These are phyloP conservation scores for Furcifer pardalis DNA, from an alignment of 2,797 vertebrate genomes.

Conservation along the genomic window DNA sequence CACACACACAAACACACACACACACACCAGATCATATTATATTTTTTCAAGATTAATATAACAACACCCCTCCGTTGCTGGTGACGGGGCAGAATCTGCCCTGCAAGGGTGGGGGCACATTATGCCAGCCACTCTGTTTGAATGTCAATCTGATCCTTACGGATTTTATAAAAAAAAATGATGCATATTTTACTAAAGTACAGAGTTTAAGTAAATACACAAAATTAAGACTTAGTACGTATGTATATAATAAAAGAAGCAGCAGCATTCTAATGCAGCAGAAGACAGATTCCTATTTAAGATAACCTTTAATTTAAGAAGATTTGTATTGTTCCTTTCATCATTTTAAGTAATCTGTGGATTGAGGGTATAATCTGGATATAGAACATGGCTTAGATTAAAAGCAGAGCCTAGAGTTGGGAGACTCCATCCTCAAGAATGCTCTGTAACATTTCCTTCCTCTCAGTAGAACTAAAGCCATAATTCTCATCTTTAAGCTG, in stretches of 20 bases:
- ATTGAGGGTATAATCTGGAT: constrained; percentile 62
- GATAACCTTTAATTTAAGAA: constrained; percentile 81
- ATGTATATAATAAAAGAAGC: constrained; percentile 82
- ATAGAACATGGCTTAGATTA: constrained; percentile 21
- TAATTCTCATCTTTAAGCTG: constrained; percentile 35
- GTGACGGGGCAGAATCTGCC: constrained; percentile 48
- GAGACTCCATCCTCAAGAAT: constrained; percentile 22
- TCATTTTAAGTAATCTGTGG: constrained; percentile 65
- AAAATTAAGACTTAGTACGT: constrained; percentile 80
- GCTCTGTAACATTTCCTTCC: constrained; percentile 40
- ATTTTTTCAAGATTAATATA: constrained; percentile 64
- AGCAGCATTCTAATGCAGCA: constrained; percentile 77
- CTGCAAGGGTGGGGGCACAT: constrained; percentile 60
- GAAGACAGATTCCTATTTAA: constrained; percentile 82
- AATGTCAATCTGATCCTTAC: constrained; percentile 71
- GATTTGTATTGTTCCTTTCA: constrained; percentile 77
- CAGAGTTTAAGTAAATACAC: constrained; percentile 81
- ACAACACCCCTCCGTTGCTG: constrained; percentile 43
- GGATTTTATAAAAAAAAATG: constrained; percentile 66
- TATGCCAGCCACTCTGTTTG: constrained; percentile 62
- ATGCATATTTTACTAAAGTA: constrained; percentile 83
- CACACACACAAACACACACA: constrained; percentile 46
- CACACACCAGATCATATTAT: constrained; percentile 58
- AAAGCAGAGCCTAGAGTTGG: constrained; percentile 24
- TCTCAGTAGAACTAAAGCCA: constrained; percentile 48